Conservation (phyloP, 2,113 vertebrate genomes). For the Myocastor coypus region DNA sequence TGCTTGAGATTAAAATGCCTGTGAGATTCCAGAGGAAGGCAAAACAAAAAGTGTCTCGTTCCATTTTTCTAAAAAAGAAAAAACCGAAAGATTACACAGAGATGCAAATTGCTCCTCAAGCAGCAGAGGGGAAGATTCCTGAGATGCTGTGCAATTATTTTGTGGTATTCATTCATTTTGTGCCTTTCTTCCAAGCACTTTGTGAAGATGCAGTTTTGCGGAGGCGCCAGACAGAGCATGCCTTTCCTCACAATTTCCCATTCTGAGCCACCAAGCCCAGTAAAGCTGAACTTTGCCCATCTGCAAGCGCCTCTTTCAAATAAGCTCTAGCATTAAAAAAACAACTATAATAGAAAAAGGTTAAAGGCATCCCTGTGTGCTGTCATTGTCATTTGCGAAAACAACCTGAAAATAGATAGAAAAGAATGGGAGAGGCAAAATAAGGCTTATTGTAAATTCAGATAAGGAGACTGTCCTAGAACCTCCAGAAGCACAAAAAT, state of each 20-base stretch:
- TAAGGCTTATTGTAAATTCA: constrained; percentile 45
- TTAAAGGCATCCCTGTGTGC: constrained; percentile 39
- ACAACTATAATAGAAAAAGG: not conserved
- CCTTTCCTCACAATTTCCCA: not conserved
- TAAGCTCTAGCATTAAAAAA: not conserved
- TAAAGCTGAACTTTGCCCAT: constrained; percentile 50
- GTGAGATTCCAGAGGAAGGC: constrained; percentile 62
- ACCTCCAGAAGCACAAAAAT: constrained; percentile 18
- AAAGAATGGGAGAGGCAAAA: constrained; percentile 27
- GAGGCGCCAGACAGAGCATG: not conserved
- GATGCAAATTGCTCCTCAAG: constrained; percentile 52
- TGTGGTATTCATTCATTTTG: constrained; percentile 8
- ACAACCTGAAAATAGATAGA: constrained; percentile 4
- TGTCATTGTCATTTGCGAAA: constrained; percentile 54
- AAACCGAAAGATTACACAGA: constrained; percentile 20
- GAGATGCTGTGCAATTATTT: constrained; percentile 40
- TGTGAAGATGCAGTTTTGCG: constrained; percentile 44
- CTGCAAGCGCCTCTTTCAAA: constrained; percentile 46
- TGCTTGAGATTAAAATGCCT: constrained; percentile 70
- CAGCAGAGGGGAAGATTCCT: constrained; percentile 63
- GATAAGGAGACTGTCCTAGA: not conserved
- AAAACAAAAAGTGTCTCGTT: constrained; percentile 52
- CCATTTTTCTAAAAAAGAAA: constrained; percentile 60
- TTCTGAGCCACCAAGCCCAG: constrained; percentile 51
- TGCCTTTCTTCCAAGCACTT: not conserved